phyloP scores from a whole-genome alignment of 2,113 vertebrate species.

The Apodemus speciosus region DNA sequence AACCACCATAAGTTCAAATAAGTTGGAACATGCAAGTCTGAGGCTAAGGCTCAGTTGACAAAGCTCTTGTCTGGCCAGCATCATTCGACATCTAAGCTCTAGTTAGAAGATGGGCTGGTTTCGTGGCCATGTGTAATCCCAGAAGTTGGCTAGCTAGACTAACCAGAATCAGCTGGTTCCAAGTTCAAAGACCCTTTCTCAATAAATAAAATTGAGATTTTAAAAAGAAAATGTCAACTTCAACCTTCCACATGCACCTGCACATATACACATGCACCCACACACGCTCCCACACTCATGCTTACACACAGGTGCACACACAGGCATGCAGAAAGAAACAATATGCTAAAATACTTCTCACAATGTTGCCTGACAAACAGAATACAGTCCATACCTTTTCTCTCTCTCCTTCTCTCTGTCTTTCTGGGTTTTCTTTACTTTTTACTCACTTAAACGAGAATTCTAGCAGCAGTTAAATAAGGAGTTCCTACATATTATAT shows the following conservation, averaged over 20 bases:
- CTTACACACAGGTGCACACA: background rate
- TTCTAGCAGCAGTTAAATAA: slow-evolving; percentile 37
- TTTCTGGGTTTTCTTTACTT: background rate
- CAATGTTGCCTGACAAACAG: background rate
- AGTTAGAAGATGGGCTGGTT: background rate
- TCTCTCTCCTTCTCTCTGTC: background rate
- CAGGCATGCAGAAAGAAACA: background rate
- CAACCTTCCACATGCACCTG: background rate
- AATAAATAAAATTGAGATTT: background rate
- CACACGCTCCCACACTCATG: background rate
- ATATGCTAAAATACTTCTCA: background rate
- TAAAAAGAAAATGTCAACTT: background rate
- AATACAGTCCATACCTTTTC: background rate
- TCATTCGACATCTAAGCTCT: background rate
- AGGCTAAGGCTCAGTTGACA: background rate
- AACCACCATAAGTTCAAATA: background rate
- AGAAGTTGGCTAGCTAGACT: background rate
- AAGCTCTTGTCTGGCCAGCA: background rate
- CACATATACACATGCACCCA: background rate
- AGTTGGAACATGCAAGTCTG: background rate
- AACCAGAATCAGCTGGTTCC: background rate
- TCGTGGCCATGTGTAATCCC: background rate
- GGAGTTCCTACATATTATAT: slow-evolving; percentile 69
- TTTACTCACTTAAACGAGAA: slow-evolving; percentile 57
- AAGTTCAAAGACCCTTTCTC: background rate